These are phyloP conservation scores for Callocephalon fimbriatum DNA, from an alignment of 2,113 vertebrate genomes.

Conservation along the genomic window DNA sequence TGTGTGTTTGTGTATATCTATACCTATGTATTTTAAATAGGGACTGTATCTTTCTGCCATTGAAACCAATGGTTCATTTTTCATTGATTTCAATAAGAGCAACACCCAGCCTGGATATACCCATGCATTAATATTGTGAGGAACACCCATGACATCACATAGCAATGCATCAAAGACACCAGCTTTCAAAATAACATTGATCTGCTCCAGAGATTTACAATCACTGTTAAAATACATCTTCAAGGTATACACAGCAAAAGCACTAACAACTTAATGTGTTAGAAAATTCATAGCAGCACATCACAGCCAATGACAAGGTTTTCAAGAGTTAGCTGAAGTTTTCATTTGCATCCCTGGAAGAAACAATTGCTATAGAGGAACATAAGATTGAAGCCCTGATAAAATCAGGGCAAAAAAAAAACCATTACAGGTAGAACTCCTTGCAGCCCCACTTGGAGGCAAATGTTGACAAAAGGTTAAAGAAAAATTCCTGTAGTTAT, in stretches of 20 bases:
- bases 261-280: neutral
- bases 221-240: neutral
- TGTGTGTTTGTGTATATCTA: neutral
- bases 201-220: neutral
- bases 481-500: neutral
- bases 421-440: too few relatives aligned
- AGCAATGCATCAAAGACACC: neutral
- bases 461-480: neutral
- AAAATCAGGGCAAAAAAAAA: neutral
- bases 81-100: neutral
- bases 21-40: neutral
- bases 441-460: neutral
- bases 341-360: neutral
- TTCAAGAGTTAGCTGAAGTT: neutral
- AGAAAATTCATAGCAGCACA: accelerated
- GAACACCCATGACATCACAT: neutral
- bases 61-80: neutral
- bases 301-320: neutral
- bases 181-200: neutral
- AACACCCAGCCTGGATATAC: neutral
- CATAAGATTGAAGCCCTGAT: neutral
- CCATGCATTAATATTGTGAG: neutral
- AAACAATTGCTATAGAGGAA: neutral
- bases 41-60: neutral
- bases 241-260: neutral